These are phyloP conservation scores for Ectemnius continuus DNA, from an alignment of 2,888 invertebrate species.

Conservation along the genomic window DNA sequence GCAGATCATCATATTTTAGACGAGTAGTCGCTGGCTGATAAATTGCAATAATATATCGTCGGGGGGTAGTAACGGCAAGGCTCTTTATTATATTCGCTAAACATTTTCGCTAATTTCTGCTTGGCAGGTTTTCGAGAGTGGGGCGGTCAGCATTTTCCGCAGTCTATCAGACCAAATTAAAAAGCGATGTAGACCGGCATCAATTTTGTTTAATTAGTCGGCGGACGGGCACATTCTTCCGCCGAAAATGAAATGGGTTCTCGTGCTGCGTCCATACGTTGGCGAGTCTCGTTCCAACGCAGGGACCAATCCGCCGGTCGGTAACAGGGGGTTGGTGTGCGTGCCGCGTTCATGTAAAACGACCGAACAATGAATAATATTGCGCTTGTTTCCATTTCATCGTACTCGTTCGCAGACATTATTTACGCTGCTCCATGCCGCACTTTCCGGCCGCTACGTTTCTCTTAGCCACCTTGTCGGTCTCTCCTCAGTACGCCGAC, in stretches of 20 bases:
- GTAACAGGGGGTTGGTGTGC: no score
- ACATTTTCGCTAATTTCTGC: slow-evolving; percentile 10
- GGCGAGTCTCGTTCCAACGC: slow-evolving; percentile 25
- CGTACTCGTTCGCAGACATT: slow-evolving; percentile 38
- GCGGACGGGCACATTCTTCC: not conserved
- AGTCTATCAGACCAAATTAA: not conserved
- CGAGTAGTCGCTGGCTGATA: no score
- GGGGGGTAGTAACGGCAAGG: not conserved
- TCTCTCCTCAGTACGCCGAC: slow-evolving; percentile 14
- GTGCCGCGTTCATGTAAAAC: slow-evolving; percentile 12
- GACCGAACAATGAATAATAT: slow-evolving; percentile 50
- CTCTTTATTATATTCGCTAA: slow-evolving; percentile 2
- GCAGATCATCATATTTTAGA: no score
- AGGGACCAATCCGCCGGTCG: not conserved
- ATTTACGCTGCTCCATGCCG: slow-evolving; percentile 40
- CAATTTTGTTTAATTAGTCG: slow-evolving; percentile 20
- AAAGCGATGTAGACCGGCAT: slow-evolving; percentile 3
- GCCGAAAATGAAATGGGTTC: slow-evolving; percentile 30
- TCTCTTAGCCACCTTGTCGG: slow-evolving; percentile 43
- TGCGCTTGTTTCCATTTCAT: slow-evolving; percentile 49
- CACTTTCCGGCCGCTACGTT: no score
- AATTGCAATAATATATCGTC: not conserved
- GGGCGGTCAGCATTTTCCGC: not conserved
- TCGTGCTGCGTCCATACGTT: slow-evolving; percentile 3
- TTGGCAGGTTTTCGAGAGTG: not conserved